Base-by-base conservation (phyloP, 2,113 vertebrate genomes). In the Trogon surrucura region DNA sequence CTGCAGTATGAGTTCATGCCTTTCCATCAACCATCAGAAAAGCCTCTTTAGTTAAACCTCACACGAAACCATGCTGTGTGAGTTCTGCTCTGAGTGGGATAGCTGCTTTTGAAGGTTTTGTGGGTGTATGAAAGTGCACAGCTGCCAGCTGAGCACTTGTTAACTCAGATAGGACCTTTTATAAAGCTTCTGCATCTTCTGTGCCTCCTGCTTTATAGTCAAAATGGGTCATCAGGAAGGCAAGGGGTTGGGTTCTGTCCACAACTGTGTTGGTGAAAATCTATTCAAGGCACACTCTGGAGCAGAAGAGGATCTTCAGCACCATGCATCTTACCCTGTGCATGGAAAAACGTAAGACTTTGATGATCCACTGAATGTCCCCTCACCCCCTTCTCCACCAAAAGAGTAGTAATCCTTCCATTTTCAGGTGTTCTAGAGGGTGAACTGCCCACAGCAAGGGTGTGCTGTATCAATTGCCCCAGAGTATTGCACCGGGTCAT, bases 321-420 rank as follows among this genome's bases (percentile, higher is more conserved):
- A 87, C 3, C 5, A 3, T 11, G 14, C 5, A 0, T 30, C 30
- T 61, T 30, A n/a, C 22, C 9, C 61, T 34, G 9, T 4, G 15
- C 16, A 62, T 0, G 13, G 27, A 32, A 85, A 53, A 80, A 64
- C 77, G 7, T 8, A 50, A 30, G 22, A 27, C 7, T 20, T 16
- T 51, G 16, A 65, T 27, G 32, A 69, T 12, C 5, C 21, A 34
- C 70, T 11, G 50, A 67, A 60, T 5, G 47, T 1, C 4, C 5
- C 25, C 18, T 11, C 36, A 30, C 2, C 1, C 21, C 3, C 25
- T 16, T 10, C 7, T 11, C 16, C 9, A 0, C 6, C 20, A 18
- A 47, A 65, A 62, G 1, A 26, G 11, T 3, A 34, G n/a, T 9
- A 48, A 60, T 25, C 2, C 0, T 17, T 16, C 25, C 13, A 29